Evolutionary conservation across 2,113 vertebrate genomes (phyloP).

Genomic region (Rhynchomys soricoides): DNA sequence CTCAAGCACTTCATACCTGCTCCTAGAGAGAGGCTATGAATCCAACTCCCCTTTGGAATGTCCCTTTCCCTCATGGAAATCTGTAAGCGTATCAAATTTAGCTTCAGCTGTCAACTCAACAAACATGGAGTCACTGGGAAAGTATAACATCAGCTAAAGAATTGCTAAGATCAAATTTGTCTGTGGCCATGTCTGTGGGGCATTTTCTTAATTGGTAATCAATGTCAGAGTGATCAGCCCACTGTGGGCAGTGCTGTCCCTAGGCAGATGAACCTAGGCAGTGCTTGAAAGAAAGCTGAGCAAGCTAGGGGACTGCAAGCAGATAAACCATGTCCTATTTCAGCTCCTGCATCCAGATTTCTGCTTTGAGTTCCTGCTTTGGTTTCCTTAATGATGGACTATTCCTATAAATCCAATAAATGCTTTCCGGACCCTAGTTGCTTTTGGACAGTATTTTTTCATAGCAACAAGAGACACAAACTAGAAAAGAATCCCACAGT

Average conservation of each 20-base stretch:
- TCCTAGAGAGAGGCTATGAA: background rate
- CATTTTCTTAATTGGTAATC: background rate
- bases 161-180: background rate
- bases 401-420: background rate
- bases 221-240: too few species aligned
- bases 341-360: background rate
- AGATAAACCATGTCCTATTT: background rate
- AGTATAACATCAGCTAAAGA: background rate
- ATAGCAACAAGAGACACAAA: background rate
- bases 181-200: background rate
- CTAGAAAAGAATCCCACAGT: background rate
- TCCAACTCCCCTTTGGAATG: background rate
- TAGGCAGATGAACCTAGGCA: background rate
- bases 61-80: background rate
- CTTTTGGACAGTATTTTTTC: background rate
- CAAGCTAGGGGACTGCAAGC: background rate
- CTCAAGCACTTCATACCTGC: background rate
- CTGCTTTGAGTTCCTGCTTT: background rate
- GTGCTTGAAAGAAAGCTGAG: background rate
- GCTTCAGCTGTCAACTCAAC: background rate
- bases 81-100: background rate
- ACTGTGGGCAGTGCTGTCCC: background rate
- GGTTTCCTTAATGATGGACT: background rate
- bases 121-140: background rate
- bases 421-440: background rate